Conservation (phyloP, 2,888 invertebrate species). For the Agelastica alni region DNA sequence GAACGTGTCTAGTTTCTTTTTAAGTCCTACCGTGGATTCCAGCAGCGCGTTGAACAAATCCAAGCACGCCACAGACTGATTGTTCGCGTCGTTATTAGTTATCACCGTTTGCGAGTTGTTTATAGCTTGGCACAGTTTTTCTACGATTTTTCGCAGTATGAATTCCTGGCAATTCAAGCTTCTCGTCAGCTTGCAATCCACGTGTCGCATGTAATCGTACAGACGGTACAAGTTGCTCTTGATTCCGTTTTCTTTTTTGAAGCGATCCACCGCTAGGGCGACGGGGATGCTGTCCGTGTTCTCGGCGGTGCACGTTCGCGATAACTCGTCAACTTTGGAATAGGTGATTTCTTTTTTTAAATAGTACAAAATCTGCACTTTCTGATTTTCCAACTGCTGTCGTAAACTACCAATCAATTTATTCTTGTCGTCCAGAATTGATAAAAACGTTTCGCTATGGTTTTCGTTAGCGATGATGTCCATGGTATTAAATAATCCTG, state of each 20-base stretch:
- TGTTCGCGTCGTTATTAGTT: conserved; percentile 33
- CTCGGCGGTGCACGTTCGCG: conserved; percentile 43
- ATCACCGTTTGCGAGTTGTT: conserved; percentile 20
- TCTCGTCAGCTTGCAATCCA: conserved; percentile 37
- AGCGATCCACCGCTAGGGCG: conserved; percentile 45
- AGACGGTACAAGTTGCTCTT: conserved; percentile 43
- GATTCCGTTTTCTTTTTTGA: conserved; percentile 43
- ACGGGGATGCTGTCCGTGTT: conserved; percentile 44
- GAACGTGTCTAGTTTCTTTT: conserved; percentile 43
- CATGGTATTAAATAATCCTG: too few species aligned
- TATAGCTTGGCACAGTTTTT: conserved; percentile 36
- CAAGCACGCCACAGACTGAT: too few species aligned
- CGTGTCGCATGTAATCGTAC: conserved; percentile 44
- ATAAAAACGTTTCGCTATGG: conserved; percentile 29
- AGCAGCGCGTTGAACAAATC: conserved; percentile 43
- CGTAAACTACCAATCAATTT: conserved; percentile 42
- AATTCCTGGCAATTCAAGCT: conserved; percentile 42
- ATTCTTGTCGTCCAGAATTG: conserved; percentile 49
- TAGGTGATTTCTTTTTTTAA: conserved; percentile 41
- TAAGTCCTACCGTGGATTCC: conserved; percentile 38
- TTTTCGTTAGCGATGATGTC: conserved; percentile 1
- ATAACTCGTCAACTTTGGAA: conserved; percentile 40
- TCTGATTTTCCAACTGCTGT: conserved; percentile 47
- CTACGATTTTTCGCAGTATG: conserved; percentile 42
- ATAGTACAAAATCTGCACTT: conserved; percentile 48